Conservation (phyloP, 1,140 invertebrate species). For the Rhyacophila brunnea region DNA sequence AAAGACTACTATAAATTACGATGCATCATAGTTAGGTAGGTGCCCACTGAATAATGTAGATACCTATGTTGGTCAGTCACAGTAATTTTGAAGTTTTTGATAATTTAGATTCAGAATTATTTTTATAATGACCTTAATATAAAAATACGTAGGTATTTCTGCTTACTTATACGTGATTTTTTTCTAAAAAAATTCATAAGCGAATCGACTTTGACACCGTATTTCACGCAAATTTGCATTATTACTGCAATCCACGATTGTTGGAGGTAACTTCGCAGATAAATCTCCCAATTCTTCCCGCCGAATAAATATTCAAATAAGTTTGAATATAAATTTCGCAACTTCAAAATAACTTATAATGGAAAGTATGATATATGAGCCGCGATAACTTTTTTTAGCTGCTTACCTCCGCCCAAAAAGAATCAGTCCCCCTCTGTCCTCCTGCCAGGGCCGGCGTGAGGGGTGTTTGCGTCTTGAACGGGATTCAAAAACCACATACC, state of each 20-base stretch:
- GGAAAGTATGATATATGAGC: slow-evolving; percentile 33
- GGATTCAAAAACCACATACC: no score
- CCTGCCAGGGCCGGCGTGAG: neutral
- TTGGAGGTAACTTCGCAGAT: slow-evolving; percentile 27
- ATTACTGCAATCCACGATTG: slow-evolving; percentile 34
- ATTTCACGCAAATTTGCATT: slow-evolving; percentile 31
- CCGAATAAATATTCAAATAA: slow-evolving; percentile 37
- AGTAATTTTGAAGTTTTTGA: no score
- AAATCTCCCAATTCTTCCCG: slow-evolving; percentile 33
- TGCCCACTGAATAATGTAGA: no score
- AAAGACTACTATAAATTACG: no score
- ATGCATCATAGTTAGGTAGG: no score
- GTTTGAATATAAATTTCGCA: slow-evolving; percentile 35
- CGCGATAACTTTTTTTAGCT: slow-evolving; percentile 34
- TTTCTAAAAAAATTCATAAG: slow-evolving; percentile 23
- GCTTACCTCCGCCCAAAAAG: slow-evolving; percentile 22
- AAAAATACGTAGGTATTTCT: no score
- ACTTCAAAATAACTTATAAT: slow-evolving; percentile 37
- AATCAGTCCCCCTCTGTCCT: slow-evolving; percentile 25
- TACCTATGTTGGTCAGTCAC: no score
- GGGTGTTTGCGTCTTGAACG: neutral
- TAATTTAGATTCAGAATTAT: no score
- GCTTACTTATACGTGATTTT: slow-evolving; percentile 1
- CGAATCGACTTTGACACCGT: slow-evolving; percentile 16
- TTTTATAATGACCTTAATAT: no score